These are phyloP conservation scores for Balearica regulorum DNA, from an alignment of 2,797 vertebrate genomes.

Conservation along the genomic window DNA sequence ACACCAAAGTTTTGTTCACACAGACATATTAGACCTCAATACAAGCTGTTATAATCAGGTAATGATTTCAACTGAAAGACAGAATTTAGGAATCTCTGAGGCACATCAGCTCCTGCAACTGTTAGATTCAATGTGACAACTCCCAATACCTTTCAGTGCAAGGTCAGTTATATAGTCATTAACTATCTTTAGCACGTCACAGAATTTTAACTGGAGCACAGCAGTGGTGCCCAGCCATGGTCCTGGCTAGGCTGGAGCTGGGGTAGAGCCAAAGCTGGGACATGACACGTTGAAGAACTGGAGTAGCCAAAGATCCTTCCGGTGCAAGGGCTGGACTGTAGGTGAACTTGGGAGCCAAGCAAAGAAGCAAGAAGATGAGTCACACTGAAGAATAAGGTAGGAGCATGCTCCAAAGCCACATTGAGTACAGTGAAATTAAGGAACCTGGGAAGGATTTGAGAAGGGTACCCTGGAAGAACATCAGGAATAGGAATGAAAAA, in stretches of 20 bases:
- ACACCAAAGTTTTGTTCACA: not conserved
- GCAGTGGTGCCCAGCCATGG: not conserved
- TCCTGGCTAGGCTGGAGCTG: not conserved
- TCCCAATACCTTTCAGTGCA: not conserved
- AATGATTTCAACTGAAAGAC: not conserved
- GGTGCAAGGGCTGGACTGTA: accelerated
- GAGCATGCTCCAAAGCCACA: not conserved
- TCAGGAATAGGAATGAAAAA: not conserved
- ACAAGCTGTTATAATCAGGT: not conserved
- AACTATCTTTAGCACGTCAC: not conserved
- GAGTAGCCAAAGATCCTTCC: not conserved
- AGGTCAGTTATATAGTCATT: not conserved
- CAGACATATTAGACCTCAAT: not conserved
- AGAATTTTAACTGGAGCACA: not conserved
- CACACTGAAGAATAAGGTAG: not conserved
- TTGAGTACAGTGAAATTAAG: not conserved
- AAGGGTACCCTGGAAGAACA: not conserved
- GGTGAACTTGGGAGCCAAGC: not conserved
- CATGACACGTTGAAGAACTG: accelerated
- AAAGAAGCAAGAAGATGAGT: not conserved
- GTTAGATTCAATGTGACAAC: not conserved
- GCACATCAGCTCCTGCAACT: not conserved
- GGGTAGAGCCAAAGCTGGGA: not conserved
- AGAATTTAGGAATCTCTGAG: not conserved
- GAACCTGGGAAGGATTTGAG: not conserved